Conservation (phyloP, 2,888 invertebrate species). For the Proisotoma minuta region DNA sequence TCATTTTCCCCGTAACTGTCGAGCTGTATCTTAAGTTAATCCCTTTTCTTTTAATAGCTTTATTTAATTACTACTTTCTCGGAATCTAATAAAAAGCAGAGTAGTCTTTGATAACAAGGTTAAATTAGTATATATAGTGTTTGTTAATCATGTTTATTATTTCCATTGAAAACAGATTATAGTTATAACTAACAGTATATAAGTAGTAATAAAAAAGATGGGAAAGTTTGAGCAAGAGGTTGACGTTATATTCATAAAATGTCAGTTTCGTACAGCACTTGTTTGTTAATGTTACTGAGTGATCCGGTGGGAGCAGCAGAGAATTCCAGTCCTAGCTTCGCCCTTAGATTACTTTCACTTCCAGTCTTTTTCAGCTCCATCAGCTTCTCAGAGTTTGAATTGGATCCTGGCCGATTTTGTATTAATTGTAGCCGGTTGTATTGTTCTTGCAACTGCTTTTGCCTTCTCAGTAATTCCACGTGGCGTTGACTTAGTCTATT, state of each 20-base stretch:
- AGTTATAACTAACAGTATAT: too few relatives aligned
- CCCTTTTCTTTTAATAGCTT: too few relatives aligned
- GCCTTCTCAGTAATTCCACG: constrained; percentile 80
- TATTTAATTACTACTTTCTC: too few relatives aligned
- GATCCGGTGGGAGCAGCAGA: constrained; percentile 43
- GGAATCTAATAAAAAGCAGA: too few relatives aligned
- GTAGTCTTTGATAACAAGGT: too few relatives aligned
- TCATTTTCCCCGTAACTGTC: constrained; percentile 11
- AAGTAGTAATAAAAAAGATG: constrained; percentile 35
- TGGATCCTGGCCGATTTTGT: constrained; percentile 56
- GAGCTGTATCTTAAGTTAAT: too few relatives aligned
- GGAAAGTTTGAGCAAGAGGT: constrained; percentile 43
- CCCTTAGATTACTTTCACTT: constrained; percentile 77
- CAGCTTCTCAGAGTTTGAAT: constrained; percentile 23
- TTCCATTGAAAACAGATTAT: background rate
- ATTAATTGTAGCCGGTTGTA: constrained; percentile 83
- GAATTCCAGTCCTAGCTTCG: constrained; percentile 66
- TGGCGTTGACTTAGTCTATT: constrained; percentile 71
- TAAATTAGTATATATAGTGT: too few relatives aligned
- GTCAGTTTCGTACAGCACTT: constrained; percentile 72
- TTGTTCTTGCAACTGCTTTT: constrained; percentile 83
- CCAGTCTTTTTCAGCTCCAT: constrained; percentile 72
- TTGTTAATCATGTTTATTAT: too few relatives aligned
- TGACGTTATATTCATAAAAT: constrained; percentile 67
- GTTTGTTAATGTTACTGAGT: constrained; percentile 43